Conservation (phyloP, 2,888 invertebrate genomes). For the Amitus sp. region DNA sequence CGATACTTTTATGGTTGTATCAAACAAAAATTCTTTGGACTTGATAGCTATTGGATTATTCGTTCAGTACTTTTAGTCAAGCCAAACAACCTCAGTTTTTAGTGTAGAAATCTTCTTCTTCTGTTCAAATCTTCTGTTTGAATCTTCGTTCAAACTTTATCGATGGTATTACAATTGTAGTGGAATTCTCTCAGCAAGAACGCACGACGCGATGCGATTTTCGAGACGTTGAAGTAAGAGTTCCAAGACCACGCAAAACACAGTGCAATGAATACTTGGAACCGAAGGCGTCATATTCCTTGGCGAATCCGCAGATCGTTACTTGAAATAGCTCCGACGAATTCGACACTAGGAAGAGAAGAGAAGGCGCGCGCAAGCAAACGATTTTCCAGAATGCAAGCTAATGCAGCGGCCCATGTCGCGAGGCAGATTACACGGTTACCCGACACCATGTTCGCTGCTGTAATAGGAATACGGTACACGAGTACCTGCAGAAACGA, state of each 20-base stretch:
- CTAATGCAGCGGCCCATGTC: conserved; percentile 47
- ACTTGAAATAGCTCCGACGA: conserved; percentile 21
- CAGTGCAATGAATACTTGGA: neutral
- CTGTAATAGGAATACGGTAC: conserved; percentile 40
- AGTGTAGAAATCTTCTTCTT: too few relatives aligned
- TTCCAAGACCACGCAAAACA: neutral
- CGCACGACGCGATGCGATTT: too few relatives aligned
- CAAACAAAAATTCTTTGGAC: too few relatives aligned
- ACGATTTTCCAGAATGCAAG: conserved; percentile 57
- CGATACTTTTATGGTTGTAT: too few relatives aligned
- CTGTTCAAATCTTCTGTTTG: too few relatives aligned
- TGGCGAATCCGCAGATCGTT: conserved; percentile 20
- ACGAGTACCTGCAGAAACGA: conserved; percentile 29
- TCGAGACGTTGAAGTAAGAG: too few relatives aligned
- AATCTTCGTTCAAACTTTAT: too few relatives aligned
- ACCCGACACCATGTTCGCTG: conserved; percentile 44
- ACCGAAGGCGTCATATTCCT: conserved; percentile 10
- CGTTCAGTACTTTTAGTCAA: too few relatives aligned
- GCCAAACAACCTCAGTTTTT: too few relatives aligned
- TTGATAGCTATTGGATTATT: too few relatives aligned
- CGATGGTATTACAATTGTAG: too few relatives aligned
- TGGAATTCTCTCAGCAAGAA: too few relatives aligned
- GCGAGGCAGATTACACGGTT: conserved; percentile 43
- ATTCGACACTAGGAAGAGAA: conserved; percentile 17
- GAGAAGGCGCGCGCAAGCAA: conserved; percentile 13